These are phyloP conservation scores for Sphaerodactylus townsendi DNA, from an alignment of 2,113 vertebrate species.

Conservation along the genomic window DNA sequence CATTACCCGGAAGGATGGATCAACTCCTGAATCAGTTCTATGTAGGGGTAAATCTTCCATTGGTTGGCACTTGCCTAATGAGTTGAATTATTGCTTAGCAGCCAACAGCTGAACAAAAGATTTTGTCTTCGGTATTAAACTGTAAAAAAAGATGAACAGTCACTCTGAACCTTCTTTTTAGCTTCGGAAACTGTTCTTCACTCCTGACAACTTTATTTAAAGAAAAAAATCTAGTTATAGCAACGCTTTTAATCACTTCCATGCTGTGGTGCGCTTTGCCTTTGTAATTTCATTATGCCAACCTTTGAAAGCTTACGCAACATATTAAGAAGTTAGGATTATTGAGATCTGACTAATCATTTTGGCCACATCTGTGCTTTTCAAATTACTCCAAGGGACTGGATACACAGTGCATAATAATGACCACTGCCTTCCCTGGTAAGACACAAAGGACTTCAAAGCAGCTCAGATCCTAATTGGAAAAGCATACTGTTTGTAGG, in stretches of 20 bases:
- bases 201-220: conserved; percentile 18
- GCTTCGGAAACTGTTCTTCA: not conserved
- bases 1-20: too few species aligned
- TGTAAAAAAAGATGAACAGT: conserved; percentile 19
- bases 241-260: conserved; percentile 3
- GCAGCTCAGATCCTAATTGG: not conserved
- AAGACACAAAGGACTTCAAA: not conserved
- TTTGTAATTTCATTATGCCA: not conserved
- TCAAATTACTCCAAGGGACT: conserved; percentile 7
- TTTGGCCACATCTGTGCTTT: conserved; percentile 24
- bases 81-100: conserved; percentile 13
- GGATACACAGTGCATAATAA: conserved; percentile 1
- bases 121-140: conserved; percentile 7
- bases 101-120: not conserved
- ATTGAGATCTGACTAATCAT: conserved; percentile 34
- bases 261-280: not conserved
- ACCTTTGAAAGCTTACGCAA: conserved; percentile 33
- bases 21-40: not conserved
- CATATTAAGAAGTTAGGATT: conserved; percentile 8
- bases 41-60: not conserved
- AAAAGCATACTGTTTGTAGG: not conserved
- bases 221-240: conserved; percentile 1
- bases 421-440: not conserved
- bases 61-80: not conserved
- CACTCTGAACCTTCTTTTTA: not conserved